phyloP scores from a whole-genome alignment of 2,888 invertebrate species.

The Apamea sordens region DNA sequence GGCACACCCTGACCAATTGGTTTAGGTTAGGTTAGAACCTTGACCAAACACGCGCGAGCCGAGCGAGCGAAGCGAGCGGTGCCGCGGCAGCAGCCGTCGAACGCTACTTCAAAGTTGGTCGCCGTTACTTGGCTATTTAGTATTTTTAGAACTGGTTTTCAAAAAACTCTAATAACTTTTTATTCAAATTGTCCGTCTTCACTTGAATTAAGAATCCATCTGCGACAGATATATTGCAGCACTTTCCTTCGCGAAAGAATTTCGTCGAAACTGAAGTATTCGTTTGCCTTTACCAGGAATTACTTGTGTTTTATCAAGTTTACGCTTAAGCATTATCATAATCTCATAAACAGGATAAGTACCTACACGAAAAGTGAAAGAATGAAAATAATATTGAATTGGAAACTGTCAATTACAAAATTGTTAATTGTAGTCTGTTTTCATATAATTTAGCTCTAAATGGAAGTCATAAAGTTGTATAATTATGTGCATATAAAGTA shows the following conservation, averaged over 20 bases:
- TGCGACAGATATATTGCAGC: not conserved
- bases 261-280: not conserved
- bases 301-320: not conserved
- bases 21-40: not conserved
- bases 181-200: not conserved
- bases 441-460: constrained; percentile 20
- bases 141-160: not conserved
- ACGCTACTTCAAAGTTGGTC: not conserved
- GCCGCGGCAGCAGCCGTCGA: no score
- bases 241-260: not conserved
- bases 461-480: constrained; percentile 33
- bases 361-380: not conserved
- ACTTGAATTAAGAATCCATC: not conserved
- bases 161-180: not conserved
- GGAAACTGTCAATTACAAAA: not conserved
- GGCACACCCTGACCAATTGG: not conserved
- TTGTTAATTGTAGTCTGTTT: not conserved
- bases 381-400: not conserved
- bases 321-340: not conserved
- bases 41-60: not conserved
- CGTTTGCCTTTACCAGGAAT: not conserved
- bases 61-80: not conserved
- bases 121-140: no score
- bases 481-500: constrained; percentile 51
- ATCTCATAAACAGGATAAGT: not conserved